A percentile compares a stretch with the other conserved stretches of the same genome.
Evolutionary conservation across 2,797 vertebrate species (phyloP).

Genomic region (Betta splendens): DNA sequence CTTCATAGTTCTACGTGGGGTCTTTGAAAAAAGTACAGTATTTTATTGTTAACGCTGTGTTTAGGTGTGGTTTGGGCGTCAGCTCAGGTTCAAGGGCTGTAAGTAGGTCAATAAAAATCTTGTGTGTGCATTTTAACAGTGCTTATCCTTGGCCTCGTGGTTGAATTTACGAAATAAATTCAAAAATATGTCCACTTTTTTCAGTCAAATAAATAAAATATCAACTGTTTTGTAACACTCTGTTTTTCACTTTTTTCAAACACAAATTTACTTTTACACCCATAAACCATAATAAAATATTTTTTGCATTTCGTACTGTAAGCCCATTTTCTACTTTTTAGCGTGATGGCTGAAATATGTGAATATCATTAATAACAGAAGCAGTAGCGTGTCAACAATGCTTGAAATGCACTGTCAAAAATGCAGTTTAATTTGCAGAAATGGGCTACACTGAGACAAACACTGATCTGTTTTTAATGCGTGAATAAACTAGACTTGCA

Average conservation of each 20-base stretch:
- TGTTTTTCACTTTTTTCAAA: slow-evolving; percentile 3
- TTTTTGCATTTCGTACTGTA: slow-evolving; percentile 8
- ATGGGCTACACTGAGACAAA: slow-evolving; percentile 10
- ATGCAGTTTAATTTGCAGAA: slow-evolving; percentile 27
- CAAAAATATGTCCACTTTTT: not conserved
- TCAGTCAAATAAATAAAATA: not conserved
- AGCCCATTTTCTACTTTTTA: not conserved
- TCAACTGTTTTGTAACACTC: not conserved
- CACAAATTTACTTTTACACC: not conserved
- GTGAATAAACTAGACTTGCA: slow-evolving; percentile 40
- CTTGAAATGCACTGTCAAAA: slow-evolving; percentile 28
- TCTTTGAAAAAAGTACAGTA: slow-evolving; percentile 1
- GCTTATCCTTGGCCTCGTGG: not conserved
- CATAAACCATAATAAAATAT: not conserved
- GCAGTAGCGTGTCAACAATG: not conserved
- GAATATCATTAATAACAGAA: not conserved
- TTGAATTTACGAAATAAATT: not conserved
- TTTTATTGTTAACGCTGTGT: slow-evolving; percentile 22
- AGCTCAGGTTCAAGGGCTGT: slow-evolving; percentile 16
- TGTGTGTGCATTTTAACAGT: slow-evolving; percentile 24
- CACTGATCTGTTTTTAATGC: slow-evolving; percentile 13
- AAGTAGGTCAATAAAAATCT: slow-evolving; percentile 49
- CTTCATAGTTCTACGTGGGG: slow-evolving; percentile 8
- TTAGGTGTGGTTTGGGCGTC: slow-evolving; percentile 6
- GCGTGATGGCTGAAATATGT: not conserved